Conservation (phyloP, 2,888 invertebrate genomes). For the Slavum lentiscoides region DNA sequence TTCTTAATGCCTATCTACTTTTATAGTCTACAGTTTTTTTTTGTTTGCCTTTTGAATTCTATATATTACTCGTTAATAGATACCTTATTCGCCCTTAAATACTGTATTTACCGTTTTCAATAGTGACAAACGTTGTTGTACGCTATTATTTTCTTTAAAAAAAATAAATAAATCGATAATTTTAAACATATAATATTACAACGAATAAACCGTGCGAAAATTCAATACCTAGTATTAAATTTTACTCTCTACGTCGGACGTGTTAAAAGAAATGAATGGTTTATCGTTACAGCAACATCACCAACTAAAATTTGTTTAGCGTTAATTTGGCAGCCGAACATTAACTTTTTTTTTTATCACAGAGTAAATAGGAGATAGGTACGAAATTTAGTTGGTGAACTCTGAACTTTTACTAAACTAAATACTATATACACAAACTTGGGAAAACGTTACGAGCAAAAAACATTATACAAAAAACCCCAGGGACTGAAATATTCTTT, state of each 20-base stretch:
- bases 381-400: conserved; percentile 9
- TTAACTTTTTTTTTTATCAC: background rate
- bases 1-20: background rate
- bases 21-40: too few relatives aligned
- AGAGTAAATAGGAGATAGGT: background rate
- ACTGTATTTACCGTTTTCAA: background rate
- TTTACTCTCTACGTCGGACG: background rate
- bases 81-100: background rate
- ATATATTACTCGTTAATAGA: background rate
- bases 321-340: background rate
- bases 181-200: too few relatives aligned
- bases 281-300: background rate
- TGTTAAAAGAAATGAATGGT: background rate
- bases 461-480: background rate
- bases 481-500: conserved; percentile 7
- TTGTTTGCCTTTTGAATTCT: background rate
- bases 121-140: background rate
- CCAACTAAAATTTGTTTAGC: background rate
- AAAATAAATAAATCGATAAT: background rate
- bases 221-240: too few relatives aligned
- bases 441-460: background rate
- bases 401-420: conserved; percentile 5
- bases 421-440: background rate
- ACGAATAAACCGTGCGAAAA: too few relatives aligned
- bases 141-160: background rate